Evolutionary conservation across 2,888 invertebrate species (phyloP), one percentile per base, ranked within the genome.

Genomic region (Pammene aurita): DNA sequence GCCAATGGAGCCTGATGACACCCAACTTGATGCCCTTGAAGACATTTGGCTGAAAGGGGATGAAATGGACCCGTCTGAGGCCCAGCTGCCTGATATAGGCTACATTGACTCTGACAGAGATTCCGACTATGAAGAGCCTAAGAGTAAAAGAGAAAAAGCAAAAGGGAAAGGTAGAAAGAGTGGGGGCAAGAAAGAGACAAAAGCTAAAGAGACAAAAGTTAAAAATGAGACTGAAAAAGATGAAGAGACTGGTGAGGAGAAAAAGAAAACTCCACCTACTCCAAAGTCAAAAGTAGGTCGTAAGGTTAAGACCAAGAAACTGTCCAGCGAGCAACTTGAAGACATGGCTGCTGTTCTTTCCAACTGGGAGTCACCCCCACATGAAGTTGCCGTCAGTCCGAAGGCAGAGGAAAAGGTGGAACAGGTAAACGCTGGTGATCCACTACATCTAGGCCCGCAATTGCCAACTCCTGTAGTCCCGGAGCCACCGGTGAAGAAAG

Each of bases 11-110:
- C 95, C 95, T 0, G 96, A 96, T 79, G 96, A 96, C 76, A 94
- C 95, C 55, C 95, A 96, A 73, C 81, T 96, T 42, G 96, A 96
- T 83, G 96, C 94, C 6, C 87, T 96, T 5, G 96, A 96, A 86
- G 96, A 96, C 78, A 96, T 96, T 75, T 96, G 96, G 96, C 80
- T 96, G 11, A 96, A 96, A 88, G 96, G 96, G 42, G 96, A 96
- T 57, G 96, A 96, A 88, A 95, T 96, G 88, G 96, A 93, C 5
- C 93, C 93, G 0, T 93, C 92, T 0, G 93, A 93, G 73, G 92
- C 93, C 0, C 88, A 86, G 48, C 72, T 84, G 26, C 92, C 90
- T 0, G 93, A 93, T 78, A 89, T 92, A 42, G 93, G 93, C 0
- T 92, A 93, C 70, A 90, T 91, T 13, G 92, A 93, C 67, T 91